Evolutionary conservation across 1,140 invertebrate genomes (phyloP).

Genomic region (Nephila pilipes): DNA sequence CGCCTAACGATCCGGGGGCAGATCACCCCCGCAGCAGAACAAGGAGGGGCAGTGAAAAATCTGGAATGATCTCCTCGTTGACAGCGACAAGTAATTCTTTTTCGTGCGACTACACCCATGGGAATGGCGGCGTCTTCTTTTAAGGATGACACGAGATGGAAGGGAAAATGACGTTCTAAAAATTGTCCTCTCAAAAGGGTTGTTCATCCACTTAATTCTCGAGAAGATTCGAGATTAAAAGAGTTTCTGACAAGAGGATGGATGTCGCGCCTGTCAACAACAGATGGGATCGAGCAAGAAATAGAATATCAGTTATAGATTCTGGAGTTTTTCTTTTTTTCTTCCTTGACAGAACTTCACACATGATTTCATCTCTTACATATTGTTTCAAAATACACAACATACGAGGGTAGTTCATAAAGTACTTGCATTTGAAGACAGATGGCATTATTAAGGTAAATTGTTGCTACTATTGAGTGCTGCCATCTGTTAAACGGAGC

Average conservation of each 20-base stretch:
- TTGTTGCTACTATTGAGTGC: too few relatives aligned
- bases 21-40: neutral
- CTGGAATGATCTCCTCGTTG: conserved; percentile 9
- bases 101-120: neutral
- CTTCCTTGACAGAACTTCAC: neutral
- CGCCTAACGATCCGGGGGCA: neutral
- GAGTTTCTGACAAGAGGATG: neutral
- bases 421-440: too few relatives aligned
- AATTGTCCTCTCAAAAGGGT: neutral
- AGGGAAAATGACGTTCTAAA: neutral
- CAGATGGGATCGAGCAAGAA: neutral
- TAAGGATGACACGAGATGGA: neutral
- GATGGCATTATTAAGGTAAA: too few relatives aligned
- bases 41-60: neutral
- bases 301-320: neutral
- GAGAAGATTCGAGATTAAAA: neutral
- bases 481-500: too few relatives aligned
- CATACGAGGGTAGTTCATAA: too few relatives aligned
- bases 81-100: conserved; percentile 25
- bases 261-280: neutral
- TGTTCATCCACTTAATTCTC: neutral
- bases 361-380: neutral
- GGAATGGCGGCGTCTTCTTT: neutral
- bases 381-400: too few relatives aligned
- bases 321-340: neutral